A percentile compares a stretch with the other conserved stretches of the same genome.
phyloP scores from a whole-genome alignment of 2,113 vertebrate species.

The Leucoraja erinaceus region DNA sequence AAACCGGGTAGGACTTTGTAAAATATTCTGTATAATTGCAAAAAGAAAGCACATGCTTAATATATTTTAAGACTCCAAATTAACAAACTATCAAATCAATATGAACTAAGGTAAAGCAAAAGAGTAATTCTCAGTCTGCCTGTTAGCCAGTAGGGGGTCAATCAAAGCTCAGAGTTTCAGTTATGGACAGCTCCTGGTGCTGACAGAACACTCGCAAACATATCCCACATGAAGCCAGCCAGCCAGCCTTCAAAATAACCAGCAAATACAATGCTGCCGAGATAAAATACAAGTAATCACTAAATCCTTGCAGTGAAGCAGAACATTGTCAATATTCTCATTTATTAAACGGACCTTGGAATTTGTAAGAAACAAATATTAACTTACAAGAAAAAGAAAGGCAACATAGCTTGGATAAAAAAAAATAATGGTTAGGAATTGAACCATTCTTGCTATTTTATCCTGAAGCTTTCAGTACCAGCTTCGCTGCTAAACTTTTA shows the following conservation, averaged over 20 bases:
- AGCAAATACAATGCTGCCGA: conserved; percentile 49
- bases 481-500: not conserved
- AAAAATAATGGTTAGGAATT: not conserved
- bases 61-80: not conserved
- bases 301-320: conserved; percentile 69
- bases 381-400: conserved; percentile 46
- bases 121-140: conserved; percentile 45
- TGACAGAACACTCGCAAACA: conserved; percentile 52
- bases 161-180: conserved; percentile 44
- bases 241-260: conserved; percentile 44
- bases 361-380: conserved; percentile 79
- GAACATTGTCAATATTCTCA: conserved; percentile 74
- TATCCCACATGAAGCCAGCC: conserved; percentile 41
- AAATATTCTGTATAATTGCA: not conserved
- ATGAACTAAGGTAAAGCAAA: conserved; percentile 44
- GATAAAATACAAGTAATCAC: conserved; percentile 54
- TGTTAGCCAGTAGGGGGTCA: conserved; percentile 45
- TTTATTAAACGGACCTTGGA: conserved; percentile 86
- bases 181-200: conserved; percentile 74
- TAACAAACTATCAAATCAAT: conserved; percentile 37
- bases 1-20: not conserved
- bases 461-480: not conserved
- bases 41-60: not conserved
- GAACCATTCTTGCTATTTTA: not conserved
- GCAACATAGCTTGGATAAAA: not conserved